Evolutionary conservation across 2,888 invertebrate species (phyloP).

Genomic region (Phyto melanocephala): DNA sequence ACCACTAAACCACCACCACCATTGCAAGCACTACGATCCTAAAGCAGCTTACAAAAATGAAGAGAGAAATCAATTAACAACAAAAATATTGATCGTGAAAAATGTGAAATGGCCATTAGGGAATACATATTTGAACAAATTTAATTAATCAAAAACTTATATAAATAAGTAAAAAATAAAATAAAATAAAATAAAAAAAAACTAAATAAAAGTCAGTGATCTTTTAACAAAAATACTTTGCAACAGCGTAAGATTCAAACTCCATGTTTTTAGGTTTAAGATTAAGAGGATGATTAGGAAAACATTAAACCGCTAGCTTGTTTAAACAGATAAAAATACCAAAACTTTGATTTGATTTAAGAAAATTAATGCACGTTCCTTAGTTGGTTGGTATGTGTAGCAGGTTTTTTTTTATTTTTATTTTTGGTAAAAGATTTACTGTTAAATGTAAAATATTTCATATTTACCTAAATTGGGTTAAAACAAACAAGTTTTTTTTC

Average conservation of each 20-base stretch:
- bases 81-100: conserved; percentile 24
- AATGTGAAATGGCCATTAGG: conserved; percentile 37
- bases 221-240: background rate
- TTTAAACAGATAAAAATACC: background rate
- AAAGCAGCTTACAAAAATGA: background rate
- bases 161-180: background rate
- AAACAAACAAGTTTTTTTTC: conserved; percentile 35
- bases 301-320: background rate
- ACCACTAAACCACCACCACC: background rate
- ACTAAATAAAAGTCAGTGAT: conserved; percentile 26
- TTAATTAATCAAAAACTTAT: conserved; percentile 16
- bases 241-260: too few species aligned
- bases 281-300: background rate
- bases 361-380: background rate
- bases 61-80: conserved; percentile 30
- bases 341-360: background rate
- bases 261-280: background rate
- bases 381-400: background rate
- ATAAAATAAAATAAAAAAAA: background rate
- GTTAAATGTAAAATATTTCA: background rate
- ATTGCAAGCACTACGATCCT: background rate
- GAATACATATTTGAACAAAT: conserved; percentile 44
- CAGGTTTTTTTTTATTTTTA: conserved; percentile 9
- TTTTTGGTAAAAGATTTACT: background rate
- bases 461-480: conserved; percentile 38